These are phyloP conservation scores for Ditylenchus weischeri DNA, from an alignment of 2,888 invertebrate species.

Conservation along the genomic window DNA sequence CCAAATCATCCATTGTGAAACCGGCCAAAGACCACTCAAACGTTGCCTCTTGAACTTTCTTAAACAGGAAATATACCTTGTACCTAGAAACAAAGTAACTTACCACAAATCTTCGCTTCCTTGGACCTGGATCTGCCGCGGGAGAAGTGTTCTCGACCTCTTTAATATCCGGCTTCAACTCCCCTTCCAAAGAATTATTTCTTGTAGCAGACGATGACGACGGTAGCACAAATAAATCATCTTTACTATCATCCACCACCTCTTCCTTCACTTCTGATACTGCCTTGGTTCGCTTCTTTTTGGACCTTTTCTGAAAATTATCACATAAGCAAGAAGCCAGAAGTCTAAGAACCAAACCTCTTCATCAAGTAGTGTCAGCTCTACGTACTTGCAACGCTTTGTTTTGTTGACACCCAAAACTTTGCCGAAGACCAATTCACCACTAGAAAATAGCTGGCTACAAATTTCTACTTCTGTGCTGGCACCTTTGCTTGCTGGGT, in stretches of 20 bases:
- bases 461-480: not conserved
- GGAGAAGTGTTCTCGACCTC: too few species aligned
- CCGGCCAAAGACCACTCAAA: conserved; percentile 43
- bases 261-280: not conserved
- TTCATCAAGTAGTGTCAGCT: not conserved
- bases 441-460: conserved; percentile 16
- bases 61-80: not conserved
- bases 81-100: not conserved
- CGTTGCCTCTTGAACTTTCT: conserved; percentile 42
- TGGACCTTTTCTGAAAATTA: conserved; percentile 8
- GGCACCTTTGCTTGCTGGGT: not conserved
- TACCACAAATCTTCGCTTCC: conserved; percentile 2
- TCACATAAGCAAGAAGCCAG: too few species aligned
- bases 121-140: too few species aligned
- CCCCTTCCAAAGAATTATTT: too few species aligned
- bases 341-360: too few species aligned
- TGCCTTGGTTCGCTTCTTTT: not conserved
- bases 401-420: conserved; percentile 30
- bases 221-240: not conserved
- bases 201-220: too few species aligned
- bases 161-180: too few species aligned
- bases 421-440: conserved; percentile 22
- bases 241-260: not conserved
- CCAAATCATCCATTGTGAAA: conserved; percentile 41
- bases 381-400: conserved; percentile 15